Evolutionary conservation across 2,888 invertebrate genomes (phyloP).

Genomic region (Spisula subtruncata): DNA sequence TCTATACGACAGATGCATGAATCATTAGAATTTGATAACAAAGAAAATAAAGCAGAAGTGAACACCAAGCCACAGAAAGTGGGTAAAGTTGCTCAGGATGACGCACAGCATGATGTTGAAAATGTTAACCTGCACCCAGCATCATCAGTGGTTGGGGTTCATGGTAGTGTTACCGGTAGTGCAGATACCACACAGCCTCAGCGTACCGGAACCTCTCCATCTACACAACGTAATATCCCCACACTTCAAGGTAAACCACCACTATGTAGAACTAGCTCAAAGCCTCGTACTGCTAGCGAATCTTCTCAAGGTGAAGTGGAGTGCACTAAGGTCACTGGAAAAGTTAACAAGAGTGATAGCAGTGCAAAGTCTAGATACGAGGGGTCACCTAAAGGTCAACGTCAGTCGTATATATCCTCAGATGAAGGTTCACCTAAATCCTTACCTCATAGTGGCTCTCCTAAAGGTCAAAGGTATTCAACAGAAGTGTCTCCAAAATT

Average conservation of each 20-base stretch:
- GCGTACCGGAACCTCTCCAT: conserved; percentile 30
- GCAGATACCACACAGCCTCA: conserved; percentile 41
- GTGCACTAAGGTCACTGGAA: conserved; percentile 59
- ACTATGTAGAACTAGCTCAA: conserved; percentile 75
- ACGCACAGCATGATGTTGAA: conserved; percentile 48
- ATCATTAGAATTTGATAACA: conserved; percentile 62
- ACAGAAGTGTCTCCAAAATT: conserved; percentile 67
- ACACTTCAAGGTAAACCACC: conserved; percentile 77
- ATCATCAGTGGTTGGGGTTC: neutral
- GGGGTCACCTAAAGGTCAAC: conserved; percentile 73
- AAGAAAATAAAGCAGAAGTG: conserved; percentile 41
- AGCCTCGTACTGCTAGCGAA: conserved; percentile 80
- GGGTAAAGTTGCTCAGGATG: conserved; percentile 49
- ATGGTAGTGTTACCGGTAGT: conserved; percentile 14
- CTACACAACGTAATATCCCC: conserved; percentile 42
- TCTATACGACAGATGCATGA: conserved; percentile 68
- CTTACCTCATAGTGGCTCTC: conserved; percentile 65
- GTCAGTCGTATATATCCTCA: conserved; percentile 53
- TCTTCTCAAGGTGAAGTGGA: conserved; percentile 82
- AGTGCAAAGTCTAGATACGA: conserved; percentile 70
- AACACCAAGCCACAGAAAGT: conserved; percentile 47
- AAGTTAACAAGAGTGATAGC: conserved; percentile 56
- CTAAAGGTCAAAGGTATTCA: conserved; percentile 67
- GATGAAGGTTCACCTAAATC: conserved; percentile 73
- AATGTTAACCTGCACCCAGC: conserved; percentile 19